phyloP scores from a whole-genome alignment of 2,797 vertebrate species.

The Hybognathus amarus region DNA sequence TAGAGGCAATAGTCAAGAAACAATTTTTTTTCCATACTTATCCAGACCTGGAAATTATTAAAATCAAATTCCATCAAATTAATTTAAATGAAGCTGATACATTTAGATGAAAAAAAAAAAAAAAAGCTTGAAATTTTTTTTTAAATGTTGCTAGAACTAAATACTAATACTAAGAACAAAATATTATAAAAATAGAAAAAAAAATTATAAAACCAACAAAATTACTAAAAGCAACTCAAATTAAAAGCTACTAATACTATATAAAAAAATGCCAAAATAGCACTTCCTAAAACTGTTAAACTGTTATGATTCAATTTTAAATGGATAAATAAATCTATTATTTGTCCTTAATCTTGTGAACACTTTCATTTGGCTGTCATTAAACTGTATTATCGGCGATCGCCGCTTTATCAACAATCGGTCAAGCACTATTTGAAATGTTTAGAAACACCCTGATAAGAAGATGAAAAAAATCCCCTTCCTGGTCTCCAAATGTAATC shows the following conservation, averaged over 20 bases:
- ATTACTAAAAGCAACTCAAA: background rate
- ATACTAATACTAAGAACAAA: background rate
- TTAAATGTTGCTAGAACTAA: too few relatives aligned
- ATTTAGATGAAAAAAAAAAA: too few relatives aligned
- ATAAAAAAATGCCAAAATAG: background rate
- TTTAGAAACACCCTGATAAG: conserved; percentile 33
- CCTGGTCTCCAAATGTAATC: conserved; percentile 4
- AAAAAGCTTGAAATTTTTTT: too few relatives aligned
- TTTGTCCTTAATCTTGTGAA: background rate
- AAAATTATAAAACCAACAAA: background rate
- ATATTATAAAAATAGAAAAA: background rate
- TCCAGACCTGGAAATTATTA: too few relatives aligned
- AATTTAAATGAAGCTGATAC: background rate
- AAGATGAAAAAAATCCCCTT: background rate
- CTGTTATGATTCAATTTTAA: too few relatives aligned
- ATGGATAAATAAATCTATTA: background rate
- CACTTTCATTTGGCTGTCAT: background rate
- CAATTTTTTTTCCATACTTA: background rate
- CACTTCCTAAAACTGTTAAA: background rate
- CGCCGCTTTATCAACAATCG: conserved; percentile 4
- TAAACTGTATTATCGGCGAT: background rate
- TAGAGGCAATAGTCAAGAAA: background rate
- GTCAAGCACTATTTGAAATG: background rate
- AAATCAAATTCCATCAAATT: too few relatives aligned
- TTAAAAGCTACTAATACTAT: background rate